phyloP scores from a whole-genome alignment of 92 coral and sea anemone species.

The Siderastrea siderea region DNA sequence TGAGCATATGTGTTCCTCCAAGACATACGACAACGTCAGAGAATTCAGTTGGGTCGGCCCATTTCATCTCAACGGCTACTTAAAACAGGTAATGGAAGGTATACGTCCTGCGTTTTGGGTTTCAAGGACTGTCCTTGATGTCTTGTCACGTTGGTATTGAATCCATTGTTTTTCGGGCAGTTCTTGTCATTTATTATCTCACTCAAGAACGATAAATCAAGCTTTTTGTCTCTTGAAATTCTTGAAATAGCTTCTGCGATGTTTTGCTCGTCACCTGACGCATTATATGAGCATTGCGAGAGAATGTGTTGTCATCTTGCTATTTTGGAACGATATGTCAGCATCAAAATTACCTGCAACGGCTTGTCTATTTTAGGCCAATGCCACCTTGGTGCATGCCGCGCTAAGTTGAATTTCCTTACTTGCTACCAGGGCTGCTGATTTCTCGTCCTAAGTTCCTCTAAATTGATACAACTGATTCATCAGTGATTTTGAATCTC shows the following conservation, averaged over 20 bases:
- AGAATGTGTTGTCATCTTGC: conserved; percentile 72
- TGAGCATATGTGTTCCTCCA: too few species aligned
- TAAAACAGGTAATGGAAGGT: conserved; percentile 73
- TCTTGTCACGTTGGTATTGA: conserved; percentile 52
- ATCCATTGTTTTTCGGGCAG: conserved; percentile 76
- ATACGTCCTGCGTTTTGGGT: too few species aligned
- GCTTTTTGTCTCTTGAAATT: conserved; percentile 72
- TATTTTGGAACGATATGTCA: conserved; percentile 73
- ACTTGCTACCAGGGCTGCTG: conserved; percentile 76
- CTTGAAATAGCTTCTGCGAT: conserved; percentile 58
- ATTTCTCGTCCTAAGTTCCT: conserved; percentile 25
- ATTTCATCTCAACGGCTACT: conserved; percentile 67
- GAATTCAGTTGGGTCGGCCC: conserved; percentile 58
- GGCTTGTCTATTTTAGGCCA: conserved; percentile 68
- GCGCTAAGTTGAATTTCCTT: conserved; percentile 51
- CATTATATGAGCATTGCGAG: conserved; percentile 50
- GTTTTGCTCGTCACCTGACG: conserved; percentile 38
- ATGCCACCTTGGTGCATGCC: conserved; percentile 53
- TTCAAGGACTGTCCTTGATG: conserved; percentile 44
- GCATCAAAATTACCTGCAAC: conserved; percentile 82
- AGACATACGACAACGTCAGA: conserved; percentile 70
- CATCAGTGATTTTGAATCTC: too few species aligned
- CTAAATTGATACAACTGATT: too few species aligned
- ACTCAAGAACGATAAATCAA: conserved; percentile 58
- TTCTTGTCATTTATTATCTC: conserved; percentile 27